Evolutionary conservation across 2,797 vertebrate species (phyloP), one percentile per base, ranked within the genome.

Genomic region (Gobionotothen gibberifrons): DNA sequence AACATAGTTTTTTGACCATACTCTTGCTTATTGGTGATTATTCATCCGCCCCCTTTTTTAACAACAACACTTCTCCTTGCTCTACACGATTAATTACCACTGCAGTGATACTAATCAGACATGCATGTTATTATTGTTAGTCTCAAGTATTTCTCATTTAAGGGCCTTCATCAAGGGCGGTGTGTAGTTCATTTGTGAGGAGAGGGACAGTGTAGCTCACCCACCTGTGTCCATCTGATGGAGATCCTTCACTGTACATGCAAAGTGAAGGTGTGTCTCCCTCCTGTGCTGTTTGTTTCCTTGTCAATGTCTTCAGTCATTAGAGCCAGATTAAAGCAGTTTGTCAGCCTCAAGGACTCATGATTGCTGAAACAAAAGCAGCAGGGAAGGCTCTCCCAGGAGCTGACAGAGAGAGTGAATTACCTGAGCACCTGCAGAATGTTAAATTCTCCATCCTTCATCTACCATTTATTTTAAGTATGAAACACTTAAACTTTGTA

Each of bases 281-380:
- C 29, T 78, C 76, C 48, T 54, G 17, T 32, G 53, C 60, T 76
- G 64, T 87, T 76, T 86, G 76, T 75, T 77, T 85, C 61, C 74
- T 65, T 68, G 76, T 87, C 76, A 59, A 3, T 55, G 81, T 85
- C 85, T 68, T 81, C 59, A 47, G 56, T 76, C 83, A 81, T 90
- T 85, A 78, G 40, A 76, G 54, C 11, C 22, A 43, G 58, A 81
- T 86, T 68, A 85, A 84, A 85, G 73, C 53, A 80, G 52, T 86
- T 88, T 87, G 76, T 81, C 81, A 72, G 69, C 76, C 66, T 80
- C 61, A 74, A 84, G 85, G 85, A 83, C 75, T 81, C 74, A 3
- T 85, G 70, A 83, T 85, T 83, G 67, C 71, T 80, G 48, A 88
- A 87, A 85, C 82, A 90, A 79, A 81, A 82, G 72, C 79, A 85